A percentile compares a stretch with the other conserved stretches of the same genome.
These are phyloP conservation scores for Mellilla xanthometata DNA, from an alignment of 2,888 invertebrate genomes.

Conservation along the genomic window DNA sequence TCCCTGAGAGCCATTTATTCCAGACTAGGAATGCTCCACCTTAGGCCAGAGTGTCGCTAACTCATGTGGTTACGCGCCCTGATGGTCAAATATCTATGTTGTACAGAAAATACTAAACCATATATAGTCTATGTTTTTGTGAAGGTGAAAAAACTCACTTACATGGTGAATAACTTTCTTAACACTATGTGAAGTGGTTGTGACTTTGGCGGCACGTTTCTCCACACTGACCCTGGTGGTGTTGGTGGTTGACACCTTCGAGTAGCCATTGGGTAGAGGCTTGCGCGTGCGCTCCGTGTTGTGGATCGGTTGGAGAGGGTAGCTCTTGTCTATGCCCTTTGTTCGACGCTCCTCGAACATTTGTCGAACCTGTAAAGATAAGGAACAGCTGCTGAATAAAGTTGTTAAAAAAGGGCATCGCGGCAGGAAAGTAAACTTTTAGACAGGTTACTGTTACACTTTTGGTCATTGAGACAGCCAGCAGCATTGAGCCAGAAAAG, in stretches of 20 bases:
- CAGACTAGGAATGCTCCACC: no score
- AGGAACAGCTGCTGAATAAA: not conserved
- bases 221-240: slow-evolving; percentile 44
- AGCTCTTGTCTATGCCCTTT: slow-evolving; percentile 91
- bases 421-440: no score
- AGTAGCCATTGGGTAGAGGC: slow-evolving; percentile 61
- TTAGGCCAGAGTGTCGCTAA: no score
- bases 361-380: slow-evolving; percentile 88
- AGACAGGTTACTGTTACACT: no score
- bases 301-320: slow-evolving; percentile 89
- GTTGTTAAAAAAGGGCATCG: no score
- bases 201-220: slow-evolving; percentile 47
- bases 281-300: slow-evolving; percentile 69
- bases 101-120: no score
- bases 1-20: no score
- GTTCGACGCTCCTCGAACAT: slow-evolving; percentile 92
- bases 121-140: no score
- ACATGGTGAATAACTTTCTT: slow-evolving; percentile 54
- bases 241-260: slow-evolving; percentile 52
- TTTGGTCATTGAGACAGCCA: no score
- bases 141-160: slow-evolving; percentile 29
- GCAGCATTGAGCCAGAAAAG: no score
- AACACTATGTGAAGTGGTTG: slow-evolving; percentile 45
- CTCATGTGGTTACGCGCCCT: no score
- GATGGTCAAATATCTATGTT: no score